phyloP scores from a whole-genome alignment of 2,888 invertebrate genomes.

The Sinopyrophorus schimmeli region DNA sequence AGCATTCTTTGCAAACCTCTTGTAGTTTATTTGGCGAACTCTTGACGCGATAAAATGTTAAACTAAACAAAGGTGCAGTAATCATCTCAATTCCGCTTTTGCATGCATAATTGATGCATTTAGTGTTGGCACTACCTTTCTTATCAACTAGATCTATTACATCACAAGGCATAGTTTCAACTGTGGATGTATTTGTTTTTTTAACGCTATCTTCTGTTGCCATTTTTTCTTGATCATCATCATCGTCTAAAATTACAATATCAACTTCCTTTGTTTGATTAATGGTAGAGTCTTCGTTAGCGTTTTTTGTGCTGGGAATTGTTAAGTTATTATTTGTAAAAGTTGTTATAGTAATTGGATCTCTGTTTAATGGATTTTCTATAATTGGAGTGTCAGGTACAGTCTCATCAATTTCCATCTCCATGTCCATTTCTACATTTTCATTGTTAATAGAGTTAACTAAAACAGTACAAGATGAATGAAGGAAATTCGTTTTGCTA shows the following conservation, averaged over 20 bases:
- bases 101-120: slow-evolving; percentile 64
- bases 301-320: too few species aligned
- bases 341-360: too few species aligned
- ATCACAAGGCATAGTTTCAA: slow-evolving; percentile 30
- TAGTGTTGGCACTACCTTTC: slow-evolving; percentile 41
- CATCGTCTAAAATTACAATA: slow-evolving; percentile 24
- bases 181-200: neutral
- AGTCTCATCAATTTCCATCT: slow-evolving; percentile 50
- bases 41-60: slow-evolving; percentile 54
- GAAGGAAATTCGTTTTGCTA: too few species aligned
- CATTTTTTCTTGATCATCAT: slow-evolving; percentile 13
- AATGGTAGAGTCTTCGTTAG: neutral
- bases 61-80: slow-evolving; percentile 54
- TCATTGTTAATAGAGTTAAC: too few species aligned
- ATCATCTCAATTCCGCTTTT: slow-evolving; percentile 53
- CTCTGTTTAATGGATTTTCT: slow-evolving; percentile 35
- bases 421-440: slow-evolving; percentile 17
- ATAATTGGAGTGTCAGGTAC: slow-evolving; percentile 46
- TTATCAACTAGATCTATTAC: slow-evolving; percentile 49
- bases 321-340: too few species aligned
- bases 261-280: slow-evolving; percentile 19
- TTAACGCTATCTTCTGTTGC: neutral
- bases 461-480: too few species aligned
- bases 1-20: slow-evolving; percentile 54
- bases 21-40: slow-evolving; percentile 47